These are phyloP conservation scores for Aspidiotus rigidus DNA, from an alignment of 2,888 invertebrate species.

Conservation along the genomic window DNA sequence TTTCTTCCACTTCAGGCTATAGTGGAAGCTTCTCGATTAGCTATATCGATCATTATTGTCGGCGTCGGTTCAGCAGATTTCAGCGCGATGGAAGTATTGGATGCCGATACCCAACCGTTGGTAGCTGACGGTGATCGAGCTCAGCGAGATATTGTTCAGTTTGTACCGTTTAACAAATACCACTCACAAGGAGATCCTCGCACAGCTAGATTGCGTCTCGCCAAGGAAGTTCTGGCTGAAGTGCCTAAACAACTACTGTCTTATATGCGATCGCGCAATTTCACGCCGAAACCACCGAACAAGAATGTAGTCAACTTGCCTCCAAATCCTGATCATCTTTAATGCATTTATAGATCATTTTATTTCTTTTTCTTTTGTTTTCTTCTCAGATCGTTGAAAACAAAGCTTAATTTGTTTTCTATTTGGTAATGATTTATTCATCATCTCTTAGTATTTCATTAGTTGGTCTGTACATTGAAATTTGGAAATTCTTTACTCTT, in stretches of 20 bases:
- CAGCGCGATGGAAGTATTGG: slow-evolving; percentile 40
- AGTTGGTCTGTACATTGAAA: no score
- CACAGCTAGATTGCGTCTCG: slow-evolving; percentile 43
- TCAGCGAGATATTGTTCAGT: slow-evolving; percentile 53
- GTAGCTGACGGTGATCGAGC: slow-evolving; percentile 42
- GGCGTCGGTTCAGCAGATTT: slow-evolving; percentile 44
- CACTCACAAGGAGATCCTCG: slow-evolving; percentile 40
- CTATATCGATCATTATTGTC: slow-evolving; percentile 52
- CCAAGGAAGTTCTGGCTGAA: slow-evolving; percentile 52
- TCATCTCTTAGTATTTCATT: no score
- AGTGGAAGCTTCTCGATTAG: slow-evolving; percentile 46
- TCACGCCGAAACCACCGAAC: slow-evolving; percentile 46
- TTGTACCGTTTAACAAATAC: slow-evolving; percentile 48
- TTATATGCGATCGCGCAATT: slow-evolving; percentile 46
- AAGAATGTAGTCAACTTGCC: slow-evolving; percentile 39
- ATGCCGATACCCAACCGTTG: slow-evolving; percentile 40
- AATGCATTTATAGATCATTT: not conserved
- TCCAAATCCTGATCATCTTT: slow-evolving; percentile 40
- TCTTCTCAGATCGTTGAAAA: no score
- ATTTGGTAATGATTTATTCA: no score
- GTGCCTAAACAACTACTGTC: slow-evolving; percentile 48
- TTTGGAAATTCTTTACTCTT: no score
- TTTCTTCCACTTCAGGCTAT: slow-evolving; percentile 39
- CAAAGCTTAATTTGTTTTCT: no score
- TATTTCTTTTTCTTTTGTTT: no score